Evolutionary conservation across 2,888 invertebrate species (phyloP).

Genomic region (Allophyes oxyacanthae): DNA sequence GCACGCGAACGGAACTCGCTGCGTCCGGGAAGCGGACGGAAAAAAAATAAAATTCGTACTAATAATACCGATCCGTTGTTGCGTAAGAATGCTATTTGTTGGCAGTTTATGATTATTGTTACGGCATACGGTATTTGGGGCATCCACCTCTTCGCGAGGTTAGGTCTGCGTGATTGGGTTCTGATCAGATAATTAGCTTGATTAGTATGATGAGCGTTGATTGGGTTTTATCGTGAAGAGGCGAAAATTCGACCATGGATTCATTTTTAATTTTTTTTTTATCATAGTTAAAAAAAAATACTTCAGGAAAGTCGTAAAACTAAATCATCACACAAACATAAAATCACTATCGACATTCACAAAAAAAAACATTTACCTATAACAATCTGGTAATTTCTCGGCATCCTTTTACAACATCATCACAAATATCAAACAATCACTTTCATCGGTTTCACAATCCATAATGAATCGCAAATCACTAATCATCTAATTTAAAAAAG

Average conservation of each 20-base stretch:
- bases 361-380: not conserved
- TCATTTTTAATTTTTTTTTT: no score
- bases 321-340: not conserved
- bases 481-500: no score
- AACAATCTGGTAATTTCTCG: not conserved
- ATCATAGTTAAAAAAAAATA: not conserved
- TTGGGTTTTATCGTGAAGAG: conserved; percentile 18
- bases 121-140: conserved; percentile 51
- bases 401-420: conserved; percentile 4
- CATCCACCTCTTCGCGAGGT: conserved; percentile 41
- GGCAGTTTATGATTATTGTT: conserved; percentile 59
- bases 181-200: conserved; percentile 22
- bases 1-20: conserved; percentile 82
- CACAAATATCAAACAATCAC: not conserved
- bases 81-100: conserved; percentile 65
- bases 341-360: conserved; percentile 12
- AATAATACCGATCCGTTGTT: conserved; percentile 75
- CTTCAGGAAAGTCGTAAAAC: no score
- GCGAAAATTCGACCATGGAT: conserved; percentile 6
- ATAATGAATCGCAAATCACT: no score
- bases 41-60: conserved; percentile 71
- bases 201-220: conserved; percentile 18
- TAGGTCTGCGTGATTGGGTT: conserved; percentile 43
- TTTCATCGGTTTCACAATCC: conserved; percentile 29
- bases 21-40: conserved; percentile 85